Conservation (phyloP, 2,113 vertebrate genomes). For the Melanerpes formicivorus region DNA sequence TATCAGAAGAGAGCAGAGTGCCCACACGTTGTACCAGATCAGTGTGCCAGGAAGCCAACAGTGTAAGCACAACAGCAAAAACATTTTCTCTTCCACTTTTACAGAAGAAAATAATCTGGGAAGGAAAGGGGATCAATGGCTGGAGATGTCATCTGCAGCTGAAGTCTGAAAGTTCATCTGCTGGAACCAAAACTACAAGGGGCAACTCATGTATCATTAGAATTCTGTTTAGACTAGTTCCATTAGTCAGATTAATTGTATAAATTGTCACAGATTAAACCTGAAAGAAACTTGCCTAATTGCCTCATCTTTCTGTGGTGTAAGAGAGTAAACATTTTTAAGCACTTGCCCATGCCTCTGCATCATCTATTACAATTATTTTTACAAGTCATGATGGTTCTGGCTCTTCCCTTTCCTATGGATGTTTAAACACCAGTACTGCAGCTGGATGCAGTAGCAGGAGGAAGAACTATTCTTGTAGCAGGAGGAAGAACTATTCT, state of each 20-base stretch:
- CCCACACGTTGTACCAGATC: accelerated
- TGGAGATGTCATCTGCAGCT: background rate
- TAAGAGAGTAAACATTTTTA: background rate
- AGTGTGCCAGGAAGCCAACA: background rate
- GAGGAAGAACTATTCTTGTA: background rate
- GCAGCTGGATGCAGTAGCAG: background rate
- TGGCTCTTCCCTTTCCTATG: background rate
- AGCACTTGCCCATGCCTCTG: background rate
- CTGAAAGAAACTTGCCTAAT: background rate
- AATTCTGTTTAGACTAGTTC: background rate
- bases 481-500: background rate
- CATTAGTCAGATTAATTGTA: background rate
- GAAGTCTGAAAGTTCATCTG: background rate
- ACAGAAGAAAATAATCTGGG: background rate
- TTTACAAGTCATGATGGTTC: background rate
- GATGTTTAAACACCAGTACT: background rate
- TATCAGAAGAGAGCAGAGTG: background rate
- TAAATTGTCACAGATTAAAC: background rate
- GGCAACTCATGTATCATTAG: background rate
- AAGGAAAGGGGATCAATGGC: accelerated
- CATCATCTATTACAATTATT: background rate
- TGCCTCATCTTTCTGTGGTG: background rate
- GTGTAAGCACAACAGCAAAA: background rate
- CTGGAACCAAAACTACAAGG: background rate
- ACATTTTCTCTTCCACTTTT: background rate